These are phyloP conservation scores for Lasius platythorax DNA, from an alignment of 2,888 invertebrate species.

Conservation along the genomic window DNA sequence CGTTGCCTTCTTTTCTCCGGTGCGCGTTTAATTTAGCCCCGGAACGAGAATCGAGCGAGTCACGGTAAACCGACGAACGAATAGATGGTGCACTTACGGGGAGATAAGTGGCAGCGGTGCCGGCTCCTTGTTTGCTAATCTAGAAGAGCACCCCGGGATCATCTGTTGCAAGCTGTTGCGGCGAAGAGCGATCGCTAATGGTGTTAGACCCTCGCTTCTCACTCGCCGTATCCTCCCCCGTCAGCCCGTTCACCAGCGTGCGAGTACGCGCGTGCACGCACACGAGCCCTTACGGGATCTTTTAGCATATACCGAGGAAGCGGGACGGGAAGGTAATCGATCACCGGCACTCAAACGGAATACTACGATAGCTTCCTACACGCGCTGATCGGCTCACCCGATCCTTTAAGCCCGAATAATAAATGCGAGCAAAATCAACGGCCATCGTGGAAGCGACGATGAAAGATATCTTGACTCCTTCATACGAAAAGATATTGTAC, in stretches of 20 bases:
- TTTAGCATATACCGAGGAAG: slow-evolving; percentile 56
- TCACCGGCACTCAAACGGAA: slow-evolving; percentile 75
- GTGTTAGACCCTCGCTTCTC: slow-evolving; percentile 73
- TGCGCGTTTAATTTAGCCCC: slow-evolving; percentile 74
- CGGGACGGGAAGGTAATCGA: slow-evolving; percentile 77
- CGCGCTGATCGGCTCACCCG: slow-evolving; percentile 54
- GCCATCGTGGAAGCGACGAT: slow-evolving; percentile 23
- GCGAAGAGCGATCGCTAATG: slow-evolving; percentile 82
- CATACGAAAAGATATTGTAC: background rate
- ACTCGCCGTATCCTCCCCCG: slow-evolving; percentile 32
- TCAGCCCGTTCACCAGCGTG: slow-evolving; percentile 17
- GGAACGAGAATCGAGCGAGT: slow-evolving; percentile 74
- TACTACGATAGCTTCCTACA: slow-evolving; percentile 59
- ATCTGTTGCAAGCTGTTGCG: slow-evolving; percentile 81
- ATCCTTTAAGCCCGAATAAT: slow-evolving; percentile 77
- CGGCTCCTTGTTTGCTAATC: slow-evolving; percentile 81
- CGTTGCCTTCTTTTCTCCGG: slow-evolving; percentile 66
- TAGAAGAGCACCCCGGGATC: slow-evolving; percentile 77
- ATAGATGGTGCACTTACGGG: slow-evolving; percentile 79
- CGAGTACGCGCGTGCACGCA: slow-evolving; percentile 41
- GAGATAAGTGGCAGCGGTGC: slow-evolving; percentile 79
- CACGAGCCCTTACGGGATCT: background rate
- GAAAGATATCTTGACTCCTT: slow-evolving; percentile 15
- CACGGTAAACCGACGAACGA: slow-evolving; percentile 73
- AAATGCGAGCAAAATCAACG: slow-evolving; percentile 75